phyloP scores from a whole-genome alignment of 2,113 vertebrate species.

The Aplodontia rufa region DNA sequence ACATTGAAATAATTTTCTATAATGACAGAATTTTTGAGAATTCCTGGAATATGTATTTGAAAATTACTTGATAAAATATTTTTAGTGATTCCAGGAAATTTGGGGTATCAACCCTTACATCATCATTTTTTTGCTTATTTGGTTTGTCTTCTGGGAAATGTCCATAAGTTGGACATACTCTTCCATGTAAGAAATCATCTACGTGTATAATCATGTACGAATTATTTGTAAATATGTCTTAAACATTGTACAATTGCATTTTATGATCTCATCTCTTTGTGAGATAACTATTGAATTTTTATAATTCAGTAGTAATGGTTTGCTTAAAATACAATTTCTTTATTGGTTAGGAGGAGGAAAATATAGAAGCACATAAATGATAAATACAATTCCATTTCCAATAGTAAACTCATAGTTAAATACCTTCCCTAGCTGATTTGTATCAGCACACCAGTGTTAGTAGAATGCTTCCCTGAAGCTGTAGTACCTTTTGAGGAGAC shows the following conservation, averaged over 20 bases:
- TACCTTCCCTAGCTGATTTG: background rate
- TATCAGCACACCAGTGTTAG: background rate
- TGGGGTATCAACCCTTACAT: background rate
- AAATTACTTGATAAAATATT: background rate
- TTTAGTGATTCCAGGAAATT: background rate
- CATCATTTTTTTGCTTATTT: background rate
- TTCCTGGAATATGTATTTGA: background rate
- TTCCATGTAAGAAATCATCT: slow-evolving; percentile 12
- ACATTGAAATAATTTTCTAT: background rate
- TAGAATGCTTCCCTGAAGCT: background rate
- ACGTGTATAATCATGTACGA: background rate
- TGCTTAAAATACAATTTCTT: slow-evolving; percentile 13
- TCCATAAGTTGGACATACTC: background rate
- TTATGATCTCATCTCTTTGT: background rate
- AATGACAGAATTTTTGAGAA: background rate
- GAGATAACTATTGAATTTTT: background rate
- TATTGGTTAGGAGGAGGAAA: background rate
- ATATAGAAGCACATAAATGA: background rate
- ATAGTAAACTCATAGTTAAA: background rate
- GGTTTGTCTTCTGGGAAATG: background rate
- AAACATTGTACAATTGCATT: background rate
- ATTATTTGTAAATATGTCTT: slow-evolving; percentile 37
- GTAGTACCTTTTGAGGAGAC: background rate
- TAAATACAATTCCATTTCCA: background rate
- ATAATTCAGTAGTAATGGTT: background rate